phyloP scores from a whole-genome alignment of 2,888 invertebrate species.

The Plagodis pulveraria region DNA sequence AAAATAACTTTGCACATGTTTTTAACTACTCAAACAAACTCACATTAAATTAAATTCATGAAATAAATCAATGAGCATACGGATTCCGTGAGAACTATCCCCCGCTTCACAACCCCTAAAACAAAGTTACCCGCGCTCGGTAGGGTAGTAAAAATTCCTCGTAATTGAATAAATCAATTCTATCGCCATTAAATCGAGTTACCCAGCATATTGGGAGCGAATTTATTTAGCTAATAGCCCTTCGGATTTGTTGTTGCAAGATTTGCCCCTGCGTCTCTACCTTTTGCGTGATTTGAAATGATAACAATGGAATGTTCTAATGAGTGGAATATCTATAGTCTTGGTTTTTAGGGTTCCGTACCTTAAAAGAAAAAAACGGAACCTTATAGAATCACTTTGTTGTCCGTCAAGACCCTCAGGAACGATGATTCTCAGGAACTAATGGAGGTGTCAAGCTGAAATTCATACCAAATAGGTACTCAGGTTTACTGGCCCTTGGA shows the following conservation, averaged over 20 bases:
- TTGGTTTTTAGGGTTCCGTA: too few relatives aligned
- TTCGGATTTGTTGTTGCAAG: constrained; percentile 55
- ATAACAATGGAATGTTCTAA: too few relatives aligned
- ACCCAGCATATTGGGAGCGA: constrained; percentile 84
- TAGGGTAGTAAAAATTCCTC: constrained; percentile 83
- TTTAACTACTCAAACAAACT: constrained; percentile 17
- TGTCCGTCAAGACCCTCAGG: too few relatives aligned
- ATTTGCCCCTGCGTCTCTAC: constrained; percentile 53
- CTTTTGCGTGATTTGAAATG: not conserved
- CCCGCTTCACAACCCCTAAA: constrained; percentile 65
- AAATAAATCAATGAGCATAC: constrained; percentile 65
- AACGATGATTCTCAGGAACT: too few relatives aligned
- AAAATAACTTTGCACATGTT: not conserved
- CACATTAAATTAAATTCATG: constrained; percentile 35
- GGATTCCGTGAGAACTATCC: constrained; percentile 77
- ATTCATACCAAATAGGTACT: too few relatives aligned
- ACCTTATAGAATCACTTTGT: too few relatives aligned
- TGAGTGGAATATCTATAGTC: too few relatives aligned
- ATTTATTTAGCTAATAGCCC: constrained; percentile 84
- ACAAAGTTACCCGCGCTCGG: constrained; percentile 78
- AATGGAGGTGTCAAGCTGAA: too few relatives aligned
- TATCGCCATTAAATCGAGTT: constrained; percentile 85
- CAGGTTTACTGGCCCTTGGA: too few relatives aligned
- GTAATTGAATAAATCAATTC: constrained; percentile 85
- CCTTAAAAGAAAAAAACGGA: too few relatives aligned